Base-by-base conservation (phyloP, 2,113 vertebrate species). In the Pterocles orientalis region DNA sequence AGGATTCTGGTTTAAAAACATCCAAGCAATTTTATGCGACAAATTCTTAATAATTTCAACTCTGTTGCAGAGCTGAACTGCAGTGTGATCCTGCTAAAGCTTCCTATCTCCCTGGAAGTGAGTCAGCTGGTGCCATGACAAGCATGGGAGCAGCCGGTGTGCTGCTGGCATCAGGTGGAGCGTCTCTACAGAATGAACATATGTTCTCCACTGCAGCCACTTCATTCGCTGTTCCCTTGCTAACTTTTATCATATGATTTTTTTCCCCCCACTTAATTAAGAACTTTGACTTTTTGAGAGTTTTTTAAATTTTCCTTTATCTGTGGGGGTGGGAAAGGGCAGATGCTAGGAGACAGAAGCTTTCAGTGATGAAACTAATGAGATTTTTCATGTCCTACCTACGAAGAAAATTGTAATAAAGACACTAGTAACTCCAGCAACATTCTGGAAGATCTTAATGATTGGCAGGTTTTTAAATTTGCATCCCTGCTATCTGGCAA, bases 261-360 rank as follows among this genome's bases (percentile, higher is more conserved):
- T 56, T 87, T 68, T 48, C 25, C 5, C 5, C 12, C 5, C 8
- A 16, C 87, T 96, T 96, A 93, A 97, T 97, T 92, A 97, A 94
- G 91, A 92, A 88, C 82, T 58, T 80, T 41, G 80, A 91, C 58
- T 90, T 97, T 96, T 89, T 80, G 24, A 96, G 72, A 80, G 19
- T 4, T 24, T 86, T 94, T 87, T 5, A 24, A 69, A n/a, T 80
- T 95, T 94, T 64, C 50, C 43, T 11, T 51, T 91, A 82, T 93
- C 57, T 80, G 64, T 86, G 65, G 78, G 31, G 41, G 65, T 12
- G 8, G 43, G 78, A 71, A 96, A 97, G 78, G 94, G 85, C 75
- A 94, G 89, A 78, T 57, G 47, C 68, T 56, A 68, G 48, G 61
- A 91, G 61, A 79, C 61, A 73, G 82, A 83, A 54, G 14, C 43